Base-by-base conservation (phyloP, 1,140 invertebrate species). In the Protaetia brevitarsis region DNA sequence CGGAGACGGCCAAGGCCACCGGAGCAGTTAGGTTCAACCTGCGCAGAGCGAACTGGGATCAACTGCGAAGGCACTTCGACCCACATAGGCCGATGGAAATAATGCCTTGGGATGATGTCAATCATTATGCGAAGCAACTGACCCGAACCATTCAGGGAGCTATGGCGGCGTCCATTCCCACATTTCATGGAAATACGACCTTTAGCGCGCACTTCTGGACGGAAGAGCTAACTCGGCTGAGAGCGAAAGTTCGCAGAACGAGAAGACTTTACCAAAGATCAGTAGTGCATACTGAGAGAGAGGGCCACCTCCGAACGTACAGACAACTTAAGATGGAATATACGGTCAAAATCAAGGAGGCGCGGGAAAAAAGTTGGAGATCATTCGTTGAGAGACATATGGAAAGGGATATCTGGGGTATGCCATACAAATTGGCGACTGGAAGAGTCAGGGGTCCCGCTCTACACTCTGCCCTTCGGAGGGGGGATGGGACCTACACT, bases 401-500 rank as follows among this genome's bases (percentile, higher is more conserved):
- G 19, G 11, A 6, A n/a, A 27, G 26, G 0, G 23, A 66, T 13
- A 1, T 30, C 1, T 45, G 65, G 65, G 65, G 65, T 0, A 30
- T 62, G 13, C 65, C 58, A 6, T 66, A 66, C 26, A 66, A 66
- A 31, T 29, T 66, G 0, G 28, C 34, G 0, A 61, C 3, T 5
- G 26, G 61, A 19, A 66, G 61, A n/a, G 11, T 45, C 4, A 7
- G 28, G 21, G 26, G 36, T n/a, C 65, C 36, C 0, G 30, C 63
- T 13, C 8, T 51, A 2, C 30, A 51, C 23, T 64, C 41, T 0
- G 8, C 63, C 1, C 27, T 64, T 10, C 3, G 21, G 13, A 64
- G 23, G 13, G 41, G 6, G 11, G 36, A 65, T 16, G 63, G 41
- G 23, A 64, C 21, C 26, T 19, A 10, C 10, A 56, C 63, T 1